phyloP scores from a whole-genome alignment of 2,113 vertebrate genomes.

The Lepidothrix coronata region DNA sequence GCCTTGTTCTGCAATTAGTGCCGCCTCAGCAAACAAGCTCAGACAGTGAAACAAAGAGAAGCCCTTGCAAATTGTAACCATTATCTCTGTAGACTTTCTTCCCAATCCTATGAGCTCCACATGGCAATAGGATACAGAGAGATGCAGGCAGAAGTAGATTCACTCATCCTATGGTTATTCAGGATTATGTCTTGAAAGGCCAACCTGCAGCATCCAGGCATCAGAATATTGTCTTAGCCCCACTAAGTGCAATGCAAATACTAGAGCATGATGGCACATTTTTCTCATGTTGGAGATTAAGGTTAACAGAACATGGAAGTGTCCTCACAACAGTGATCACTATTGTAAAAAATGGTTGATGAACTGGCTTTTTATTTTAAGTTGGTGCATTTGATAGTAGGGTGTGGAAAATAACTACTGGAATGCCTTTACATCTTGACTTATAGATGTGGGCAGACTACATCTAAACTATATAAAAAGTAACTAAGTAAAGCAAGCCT shows the following conservation, averaged over 20 bases:
- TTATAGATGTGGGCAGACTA: neutral
- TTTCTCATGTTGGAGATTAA: neutral
- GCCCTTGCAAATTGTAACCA: slow-evolving; percentile 50
- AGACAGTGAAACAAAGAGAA: slow-evolving; percentile 42
- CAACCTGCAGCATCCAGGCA: neutral
- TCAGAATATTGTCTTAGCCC: neutral
- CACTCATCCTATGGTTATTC: neutral
- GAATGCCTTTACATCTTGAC: neutral
- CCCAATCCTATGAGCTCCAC: neutral
- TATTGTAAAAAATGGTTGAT: neutral
- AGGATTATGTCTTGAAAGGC: neutral
- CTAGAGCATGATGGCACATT: neutral
- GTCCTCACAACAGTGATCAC: neutral
- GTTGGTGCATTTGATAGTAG: neutral
- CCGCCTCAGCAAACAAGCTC: slow-evolving; percentile 39
- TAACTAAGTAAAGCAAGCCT: neutral
- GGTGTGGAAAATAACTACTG: neutral
- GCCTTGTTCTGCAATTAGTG: slow-evolving; percentile 53
- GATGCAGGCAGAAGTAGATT: neutral
- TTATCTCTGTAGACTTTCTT: slow-evolving; percentile 46
- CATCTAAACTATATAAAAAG: neutral
- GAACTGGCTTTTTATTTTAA: neutral
- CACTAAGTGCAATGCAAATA: neutral
- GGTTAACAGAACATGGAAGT: neutral
- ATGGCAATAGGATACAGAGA: neutral